Conservation (phyloP, 2,888 invertebrate genomes). For the Hesperia comma region DNA sequence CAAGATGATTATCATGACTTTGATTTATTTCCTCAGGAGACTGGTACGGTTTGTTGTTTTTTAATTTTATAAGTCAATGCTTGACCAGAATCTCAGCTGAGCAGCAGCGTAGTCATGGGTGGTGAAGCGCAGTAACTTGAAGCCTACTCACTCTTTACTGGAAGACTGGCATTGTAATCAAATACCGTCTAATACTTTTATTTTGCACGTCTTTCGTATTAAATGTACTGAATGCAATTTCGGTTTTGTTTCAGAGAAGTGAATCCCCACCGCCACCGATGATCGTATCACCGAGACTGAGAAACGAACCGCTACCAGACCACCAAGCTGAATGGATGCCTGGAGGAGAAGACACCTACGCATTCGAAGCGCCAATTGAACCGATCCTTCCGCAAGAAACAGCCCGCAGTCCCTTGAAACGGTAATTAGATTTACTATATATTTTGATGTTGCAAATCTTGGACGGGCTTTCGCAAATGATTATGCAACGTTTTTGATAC, state of each 20-base stretch:
- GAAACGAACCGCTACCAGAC: slow-evolving; percentile 54
- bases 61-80: too few species aligned
- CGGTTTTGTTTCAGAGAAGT: slow-evolving; percentile 57
- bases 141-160: too few species aligned
- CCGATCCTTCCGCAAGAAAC: slow-evolving; percentile 60
- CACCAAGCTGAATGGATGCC: slow-evolving; percentile 69
- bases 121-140: too few species aligned
- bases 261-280: slow-evolving; percentile 67
- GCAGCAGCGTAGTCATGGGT: too few species aligned
- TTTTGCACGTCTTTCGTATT: too few species aligned
- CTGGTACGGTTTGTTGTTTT: slow-evolving; percentile 1
- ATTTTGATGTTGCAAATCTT: too few species aligned
- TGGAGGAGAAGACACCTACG: slow-evolving; percentile 68
- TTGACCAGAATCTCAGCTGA: too few species aligned
- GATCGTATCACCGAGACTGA: slow-evolving; percentile 49
- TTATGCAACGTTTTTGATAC: too few species aligned
- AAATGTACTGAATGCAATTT: too few species aligned
- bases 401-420: slow-evolving; percentile 69
- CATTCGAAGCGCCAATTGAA: slow-evolving; percentile 61
- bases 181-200: too few species aligned
- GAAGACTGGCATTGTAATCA: too few species aligned
- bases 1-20: slow-evolving; percentile 28
- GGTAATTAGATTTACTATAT: slow-evolving; percentile 52
- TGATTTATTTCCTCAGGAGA: slow-evolving; percentile 21
- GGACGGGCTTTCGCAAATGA: too few species aligned